Conservation (phyloP, 2,888 invertebrate genomes). For the Sabatieria punctata region DNA sequence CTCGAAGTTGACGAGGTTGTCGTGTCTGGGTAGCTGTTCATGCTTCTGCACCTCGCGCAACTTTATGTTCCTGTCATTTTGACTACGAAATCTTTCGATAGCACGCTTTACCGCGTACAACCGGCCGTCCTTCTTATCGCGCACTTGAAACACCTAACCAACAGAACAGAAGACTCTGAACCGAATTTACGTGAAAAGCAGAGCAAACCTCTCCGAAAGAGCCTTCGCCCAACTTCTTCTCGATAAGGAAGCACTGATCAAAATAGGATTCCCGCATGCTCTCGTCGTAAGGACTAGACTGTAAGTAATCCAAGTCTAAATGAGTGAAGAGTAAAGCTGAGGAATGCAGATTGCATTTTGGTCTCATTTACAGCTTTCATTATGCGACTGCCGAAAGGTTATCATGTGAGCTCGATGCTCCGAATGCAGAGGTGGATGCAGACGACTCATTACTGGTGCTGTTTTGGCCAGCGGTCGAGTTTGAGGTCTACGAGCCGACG, state of each 20-base stretch:
- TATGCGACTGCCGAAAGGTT: too few species aligned
- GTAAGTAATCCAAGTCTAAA: neutral
- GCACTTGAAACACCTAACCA: constrained; percentile 47
- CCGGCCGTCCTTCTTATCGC: constrained; percentile 46
- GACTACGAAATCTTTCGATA: constrained; percentile 15
- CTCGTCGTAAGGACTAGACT: constrained; percentile 30
- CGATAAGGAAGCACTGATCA: constrained; percentile 48
- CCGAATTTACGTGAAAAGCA: too few species aligned
- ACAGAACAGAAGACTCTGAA: constrained; percentile 8
- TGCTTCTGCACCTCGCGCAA: constrained; percentile 42
- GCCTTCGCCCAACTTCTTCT: constrained; percentile 50
- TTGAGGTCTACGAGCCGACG: constrained; percentile 7
- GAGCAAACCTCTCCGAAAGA: constrained; percentile 50
- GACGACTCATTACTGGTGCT: constrained; percentile 12
- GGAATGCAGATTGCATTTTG: too few species aligned
- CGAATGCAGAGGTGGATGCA: constrained; percentile 5
- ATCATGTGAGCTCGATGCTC: neutral
- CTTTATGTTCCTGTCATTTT: constrained; percentile 15
- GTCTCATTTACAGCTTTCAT: too few species aligned
- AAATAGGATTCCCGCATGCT: constrained; percentile 43
- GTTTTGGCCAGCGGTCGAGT: constrained; percentile 13
- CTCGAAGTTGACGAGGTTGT: constrained; percentile 48
- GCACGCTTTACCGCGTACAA: constrained; percentile 53
- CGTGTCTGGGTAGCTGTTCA: constrained; percentile 48
- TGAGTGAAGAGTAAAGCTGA: neutral